Conservation (phyloP, 2,888 invertebrate species). For the Torymus texanus region DNA sequence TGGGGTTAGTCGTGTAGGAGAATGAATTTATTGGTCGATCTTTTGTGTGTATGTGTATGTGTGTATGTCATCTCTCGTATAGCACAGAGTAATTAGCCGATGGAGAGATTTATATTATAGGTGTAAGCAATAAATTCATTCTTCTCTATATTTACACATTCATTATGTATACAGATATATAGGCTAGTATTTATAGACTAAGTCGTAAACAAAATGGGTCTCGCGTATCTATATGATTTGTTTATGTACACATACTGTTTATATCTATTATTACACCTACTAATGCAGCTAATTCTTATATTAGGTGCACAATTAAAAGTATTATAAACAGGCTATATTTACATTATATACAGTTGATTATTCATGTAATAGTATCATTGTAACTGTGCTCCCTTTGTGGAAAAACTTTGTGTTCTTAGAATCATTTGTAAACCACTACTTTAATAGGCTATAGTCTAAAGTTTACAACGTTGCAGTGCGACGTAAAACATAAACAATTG, state of each 20-base stretch:
- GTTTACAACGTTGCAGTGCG: no score
- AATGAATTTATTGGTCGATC: no score
- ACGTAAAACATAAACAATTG: not conserved
- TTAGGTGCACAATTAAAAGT: conserved; percentile 15
- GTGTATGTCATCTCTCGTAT: no score
- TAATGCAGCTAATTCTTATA: conserved; percentile 23
- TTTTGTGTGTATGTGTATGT: no score
- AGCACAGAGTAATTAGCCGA: no score
- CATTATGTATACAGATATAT: no score
- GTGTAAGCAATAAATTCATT: no score
- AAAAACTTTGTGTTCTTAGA: conserved; percentile 13
- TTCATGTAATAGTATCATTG: not conserved
- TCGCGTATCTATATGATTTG: not conserved
- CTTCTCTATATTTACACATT: no score
- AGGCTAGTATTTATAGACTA: not conserved
- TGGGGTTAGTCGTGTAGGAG: no score
- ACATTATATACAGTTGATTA: conserved; percentile 7
- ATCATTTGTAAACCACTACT: no score
- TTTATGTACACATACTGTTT: conserved; percentile 21
- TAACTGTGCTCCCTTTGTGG: conserved; percentile 7
- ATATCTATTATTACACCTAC: conserved; percentile 16
- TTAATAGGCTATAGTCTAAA: no score
- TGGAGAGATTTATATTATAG: no score
- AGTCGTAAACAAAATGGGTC: not conserved
- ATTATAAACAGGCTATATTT: conserved; percentile 11